Conservation (phyloP, 1,140 invertebrate genomes). For the Samia ricini region DNA sequence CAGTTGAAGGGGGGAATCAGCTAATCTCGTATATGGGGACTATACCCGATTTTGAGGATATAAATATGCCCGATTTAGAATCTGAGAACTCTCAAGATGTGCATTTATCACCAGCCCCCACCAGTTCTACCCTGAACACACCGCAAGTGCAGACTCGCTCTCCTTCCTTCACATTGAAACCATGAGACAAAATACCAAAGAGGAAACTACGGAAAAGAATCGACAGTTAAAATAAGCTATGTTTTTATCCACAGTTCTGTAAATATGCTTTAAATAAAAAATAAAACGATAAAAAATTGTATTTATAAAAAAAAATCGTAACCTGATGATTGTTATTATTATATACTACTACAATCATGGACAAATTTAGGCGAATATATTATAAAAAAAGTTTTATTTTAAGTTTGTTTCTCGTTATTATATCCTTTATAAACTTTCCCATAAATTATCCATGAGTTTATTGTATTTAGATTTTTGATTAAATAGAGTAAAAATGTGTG, state of each 20-base stretch:
- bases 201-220: conserved; percentile 18
- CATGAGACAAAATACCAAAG: conserved; percentile 34
- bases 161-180: conserved; percentile 41
- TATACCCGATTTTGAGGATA: conserved; percentile 75
- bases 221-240: neutral
- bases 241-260: neutral
- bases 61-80: conserved; percentile 62
- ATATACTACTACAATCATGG: too few relatives aligned
- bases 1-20: conserved; percentile 73
- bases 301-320: too few relatives aligned
- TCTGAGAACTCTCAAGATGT: conserved; percentile 51
- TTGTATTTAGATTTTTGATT: too few relatives aligned
- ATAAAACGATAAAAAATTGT: too few relatives aligned
- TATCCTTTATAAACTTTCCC: too few relatives aligned
- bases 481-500: too few relatives aligned
- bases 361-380: too few relatives aligned
- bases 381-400: too few relatives aligned
- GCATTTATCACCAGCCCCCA: conserved; percentile 36
- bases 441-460: too few relatives aligned
- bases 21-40: conserved; percentile 76
- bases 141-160: conserved; percentile 56
- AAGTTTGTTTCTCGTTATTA: too few relatives aligned
- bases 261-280: too few relatives aligned
- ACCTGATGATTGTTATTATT: too few relatives aligned
- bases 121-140: conserved; percentile 63